Evolutionary conservation across 2,888 invertebrate species (phyloP).

Genomic region (Drosophila mettleri): DNA sequence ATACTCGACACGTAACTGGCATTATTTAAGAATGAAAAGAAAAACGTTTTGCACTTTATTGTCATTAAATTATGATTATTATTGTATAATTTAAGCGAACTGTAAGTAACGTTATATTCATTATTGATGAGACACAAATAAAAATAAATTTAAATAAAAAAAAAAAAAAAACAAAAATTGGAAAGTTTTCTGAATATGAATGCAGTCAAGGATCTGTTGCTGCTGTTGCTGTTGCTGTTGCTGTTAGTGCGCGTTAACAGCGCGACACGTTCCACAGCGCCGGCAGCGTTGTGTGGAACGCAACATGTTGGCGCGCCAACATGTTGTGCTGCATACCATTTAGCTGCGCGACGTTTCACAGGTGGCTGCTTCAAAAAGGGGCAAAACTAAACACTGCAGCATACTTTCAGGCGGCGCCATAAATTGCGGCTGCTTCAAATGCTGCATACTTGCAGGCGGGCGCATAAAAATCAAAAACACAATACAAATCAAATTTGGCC

Average conservation of each 20-base stretch:
- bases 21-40: constrained; percentile 28
- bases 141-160: constrained; percentile 46
- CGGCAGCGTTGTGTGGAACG: constrained; percentile 31
- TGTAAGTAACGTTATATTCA: constrained; percentile 81
- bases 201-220: constrained; percentile 8
- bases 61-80: constrained; percentile 70
- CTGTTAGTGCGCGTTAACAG: background rate
- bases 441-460: background rate
- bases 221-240: background rate
- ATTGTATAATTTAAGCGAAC: constrained; percentile 72
- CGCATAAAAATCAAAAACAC: background rate
- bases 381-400: constrained; percentile 26
- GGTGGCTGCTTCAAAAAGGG: constrained; percentile 42
- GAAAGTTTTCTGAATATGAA: too few species aligned
- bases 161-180: constrained; percentile 18
- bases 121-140: constrained; percentile 52
- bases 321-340: constrained; percentile 52
- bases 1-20: constrained; percentile 36
- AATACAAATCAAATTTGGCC: background rate
- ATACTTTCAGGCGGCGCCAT: constrained; percentile 30
- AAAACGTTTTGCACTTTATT: constrained; percentile 58
- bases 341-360: constrained; percentile 20
- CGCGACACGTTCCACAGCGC: constrained; percentile 40
- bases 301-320: constrained; percentile 51
- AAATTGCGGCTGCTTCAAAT: background rate